Conservation (phyloP, 2,888 invertebrate species). For the Eristalis tenax region DNA sequence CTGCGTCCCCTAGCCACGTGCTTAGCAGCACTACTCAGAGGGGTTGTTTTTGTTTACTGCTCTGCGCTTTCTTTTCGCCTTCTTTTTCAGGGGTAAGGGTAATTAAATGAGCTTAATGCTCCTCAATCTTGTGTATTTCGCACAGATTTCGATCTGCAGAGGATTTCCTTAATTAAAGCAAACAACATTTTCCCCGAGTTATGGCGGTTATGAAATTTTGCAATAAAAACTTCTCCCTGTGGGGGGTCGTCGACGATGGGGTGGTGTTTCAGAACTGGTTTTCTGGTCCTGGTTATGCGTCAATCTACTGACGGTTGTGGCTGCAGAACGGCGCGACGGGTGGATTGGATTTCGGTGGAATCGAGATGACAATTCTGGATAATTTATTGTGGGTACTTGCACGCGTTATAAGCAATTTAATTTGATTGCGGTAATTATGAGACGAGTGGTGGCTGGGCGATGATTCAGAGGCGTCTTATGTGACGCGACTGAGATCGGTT, state of each 20-base stretch:
- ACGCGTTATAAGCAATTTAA: conserved; percentile 65
- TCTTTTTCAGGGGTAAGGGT: conserved; percentile 9
- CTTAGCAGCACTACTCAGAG: neutral
- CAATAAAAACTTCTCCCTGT: conserved; percentile 65
- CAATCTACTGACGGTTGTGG: conserved; percentile 21
- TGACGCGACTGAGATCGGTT: conserved; percentile 4
- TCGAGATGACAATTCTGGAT: conserved; percentile 62
- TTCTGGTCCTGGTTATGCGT: conserved; percentile 4
- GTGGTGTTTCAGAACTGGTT: neutral
- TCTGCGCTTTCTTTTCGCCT: conserved; percentile 38
- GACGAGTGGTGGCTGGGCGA: conserved; percentile 5
- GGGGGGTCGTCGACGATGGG: conserved; percentile 7
- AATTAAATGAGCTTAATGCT: conserved; percentile 68
- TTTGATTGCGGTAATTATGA: conserved; percentile 67
- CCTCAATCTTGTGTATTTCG: conserved; percentile 57
- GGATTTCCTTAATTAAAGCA: conserved; percentile 72
- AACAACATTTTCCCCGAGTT: conserved; percentile 62
- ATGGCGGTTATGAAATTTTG: conserved; percentile 69
- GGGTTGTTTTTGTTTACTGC: conserved; percentile 57
- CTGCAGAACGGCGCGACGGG: conserved; percentile 19
- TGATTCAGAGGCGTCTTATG: conserved; percentile 13
- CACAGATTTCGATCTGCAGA: conserved; percentile 59
- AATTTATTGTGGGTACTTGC: conserved; percentile 69
- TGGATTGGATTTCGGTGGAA: conserved; percentile 44
- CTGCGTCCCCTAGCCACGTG: neutral